Percentiles rank a stretch among this genome's conserved stretches.
phyloP scores from a whole-genome alignment of 2,888 invertebrate genomes.

The Tinea semifulvella region DNA sequence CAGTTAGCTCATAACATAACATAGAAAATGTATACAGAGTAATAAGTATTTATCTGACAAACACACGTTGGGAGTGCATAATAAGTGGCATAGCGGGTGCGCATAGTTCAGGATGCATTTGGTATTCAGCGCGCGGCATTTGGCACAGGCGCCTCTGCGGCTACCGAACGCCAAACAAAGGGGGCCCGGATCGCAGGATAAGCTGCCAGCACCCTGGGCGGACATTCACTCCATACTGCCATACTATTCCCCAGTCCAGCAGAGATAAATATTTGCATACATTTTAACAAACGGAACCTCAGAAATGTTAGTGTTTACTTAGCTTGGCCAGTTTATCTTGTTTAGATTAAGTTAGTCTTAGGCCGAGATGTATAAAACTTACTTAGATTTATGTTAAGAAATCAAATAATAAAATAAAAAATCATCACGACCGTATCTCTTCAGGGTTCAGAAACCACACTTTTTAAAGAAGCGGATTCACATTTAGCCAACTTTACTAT shows the following conservation, averaged over 20 bases:
- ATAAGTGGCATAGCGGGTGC: not conserved
- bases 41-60: constrained; percentile 9
- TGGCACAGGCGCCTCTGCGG: constrained; percentile 33
- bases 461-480: too few species aligned
- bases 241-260: not conserved
- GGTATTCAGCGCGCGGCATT: constrained; percentile 45
- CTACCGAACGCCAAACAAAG: constrained; percentile 28
- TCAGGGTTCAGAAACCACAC: too few species aligned
- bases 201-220: constrained; percentile 41
- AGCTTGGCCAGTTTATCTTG: too few species aligned
- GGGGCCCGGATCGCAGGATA: constrained; percentile 42
- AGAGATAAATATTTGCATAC: constrained; percentile 5
- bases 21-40: not conserved
- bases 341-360: too few species aligned
- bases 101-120: constrained; percentile 29
- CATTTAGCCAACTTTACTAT: too few species aligned
- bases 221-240: constrained; percentile 17
- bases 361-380: too few species aligned
- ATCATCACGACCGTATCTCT: too few species aligned
- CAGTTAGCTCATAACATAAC: too few species aligned
- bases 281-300: not conserved
- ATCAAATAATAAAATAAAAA: too few species aligned
- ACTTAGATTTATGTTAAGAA: too few species aligned
- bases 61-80: constrained; percentile 3
- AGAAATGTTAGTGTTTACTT: not conserved